phyloP scores from a whole-genome alignment of 1,140 invertebrate species.

The Drosophila asahinai region DNA sequence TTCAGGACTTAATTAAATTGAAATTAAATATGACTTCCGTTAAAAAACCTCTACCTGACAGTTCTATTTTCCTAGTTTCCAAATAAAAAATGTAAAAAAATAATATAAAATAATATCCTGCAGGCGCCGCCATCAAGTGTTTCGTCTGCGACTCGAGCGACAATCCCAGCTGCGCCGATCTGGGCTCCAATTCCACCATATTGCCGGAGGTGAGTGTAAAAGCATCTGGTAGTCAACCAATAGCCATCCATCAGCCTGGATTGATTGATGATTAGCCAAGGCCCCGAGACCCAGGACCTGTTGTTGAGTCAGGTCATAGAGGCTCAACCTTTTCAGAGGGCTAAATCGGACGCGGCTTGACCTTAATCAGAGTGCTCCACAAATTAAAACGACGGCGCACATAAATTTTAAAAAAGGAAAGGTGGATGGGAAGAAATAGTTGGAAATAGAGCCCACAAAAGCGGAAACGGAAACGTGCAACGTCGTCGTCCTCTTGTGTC shows the following conservation, averaged over 20 bases:
- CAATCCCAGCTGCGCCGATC: conserved; percentile 89
- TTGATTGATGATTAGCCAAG: conserved; percentile 21
- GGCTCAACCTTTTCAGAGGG: conserved; percentile 43
- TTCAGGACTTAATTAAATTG: too few relatives aligned
- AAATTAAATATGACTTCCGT: too few relatives aligned
- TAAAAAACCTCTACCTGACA: background rate
- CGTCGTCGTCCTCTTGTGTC: conserved; percentile 55
- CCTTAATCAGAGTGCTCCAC: conserved; percentile 58
- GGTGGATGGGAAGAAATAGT: conserved; percentile 17
- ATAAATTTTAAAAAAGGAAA: conserved; percentile 46
- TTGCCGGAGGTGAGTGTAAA: conserved; percentile 71
- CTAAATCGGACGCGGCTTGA: conserved; percentile 40
- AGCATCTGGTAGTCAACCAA: background rate
- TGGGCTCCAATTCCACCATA: conserved; percentile 72
- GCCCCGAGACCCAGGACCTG: conserved; percentile 17
- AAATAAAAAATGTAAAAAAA: conserved; percentile 3
- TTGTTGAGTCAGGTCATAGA: conserved; percentile 19
- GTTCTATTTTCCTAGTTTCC: background rate
- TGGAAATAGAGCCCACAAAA: conserved; percentile 50
- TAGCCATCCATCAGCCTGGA: conserved; percentile 7
- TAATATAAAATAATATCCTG: conserved; percentile 30
- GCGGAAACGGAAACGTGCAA: conserved; percentile 70
- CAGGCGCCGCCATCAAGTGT: conserved; percentile 88
- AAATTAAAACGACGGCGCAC: conserved; percentile 51
- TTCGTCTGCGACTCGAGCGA: conserved; percentile 93